Evolutionary conservation across 1,140 invertebrate species (phyloP), one percentile per base, ranked within the genome.

Genomic region (Paraescarpia echinospica): DNA sequence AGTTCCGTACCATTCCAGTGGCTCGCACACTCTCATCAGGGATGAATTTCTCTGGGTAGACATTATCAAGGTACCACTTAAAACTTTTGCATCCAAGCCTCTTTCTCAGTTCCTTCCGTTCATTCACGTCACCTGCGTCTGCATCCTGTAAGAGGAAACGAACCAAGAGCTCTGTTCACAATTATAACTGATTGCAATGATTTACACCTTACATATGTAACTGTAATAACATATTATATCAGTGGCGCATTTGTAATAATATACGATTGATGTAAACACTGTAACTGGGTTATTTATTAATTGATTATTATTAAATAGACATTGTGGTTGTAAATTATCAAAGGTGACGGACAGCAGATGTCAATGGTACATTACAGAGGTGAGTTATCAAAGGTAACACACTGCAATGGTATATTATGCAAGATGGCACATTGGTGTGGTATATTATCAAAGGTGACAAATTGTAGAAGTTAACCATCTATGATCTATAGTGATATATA

Each of bases 1-100:
- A 35, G 34, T 22, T 31, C 89, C 92, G 92, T 93, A 95, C 97
- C 94, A 96, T 96, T 93, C 98, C 98, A 96, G 97, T 98, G 18
- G 97, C 98, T 89, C 96, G 95, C 1, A 98, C 97, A 95, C 98
- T 97, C 95, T 98, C 97, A 93, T 98, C 98, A 22, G 98, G 97
- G 91, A 99, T 97, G 96, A 98, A 99, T 96, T 98, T 98, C 95
- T 99, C 99, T 27, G 99, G 99, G 96, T 99, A 99, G 93, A 99
- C 97, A 96, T 98, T 99, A 95, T 99, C 98, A 95, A 99, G 96
- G 96, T 99, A 99, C 99, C 99, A 99, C 96, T 99, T 98, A 96
- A 99, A 99, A 59, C 98, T 97, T 96, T 99, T 99, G 95, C 99
- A 99, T 14, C 98, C 96, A 1, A 99, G 96, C 94, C 97, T 97